phyloP scores from a whole-genome alignment of 2,113 vertebrate species.

The Pygoscelis adeliae region DNA sequence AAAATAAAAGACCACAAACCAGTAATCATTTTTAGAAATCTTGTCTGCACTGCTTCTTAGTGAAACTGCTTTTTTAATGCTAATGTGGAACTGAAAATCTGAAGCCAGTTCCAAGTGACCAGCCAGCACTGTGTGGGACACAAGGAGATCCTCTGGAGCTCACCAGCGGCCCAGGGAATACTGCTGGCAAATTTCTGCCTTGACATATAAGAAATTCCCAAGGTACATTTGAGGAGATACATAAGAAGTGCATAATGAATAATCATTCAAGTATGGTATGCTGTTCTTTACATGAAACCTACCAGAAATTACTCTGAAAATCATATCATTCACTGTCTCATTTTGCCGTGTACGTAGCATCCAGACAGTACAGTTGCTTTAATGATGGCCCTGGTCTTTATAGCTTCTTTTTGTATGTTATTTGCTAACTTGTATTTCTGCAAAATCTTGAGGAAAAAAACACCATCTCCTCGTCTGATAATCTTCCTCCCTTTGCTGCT shows the following conservation, averaged over 20 bases:
- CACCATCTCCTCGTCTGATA: background rate
- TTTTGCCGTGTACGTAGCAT: rapidly evolving
- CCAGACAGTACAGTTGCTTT: background rate
- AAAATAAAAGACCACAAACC: background rate
- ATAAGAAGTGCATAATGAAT: background rate
- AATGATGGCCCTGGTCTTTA: background rate
- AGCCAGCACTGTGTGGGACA: background rate
- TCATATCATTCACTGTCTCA: background rate
- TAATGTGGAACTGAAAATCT: slow-evolving; percentile 17
- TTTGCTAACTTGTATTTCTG: background rate
- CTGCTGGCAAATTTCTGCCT: background rate
- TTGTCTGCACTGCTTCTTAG: background rate
- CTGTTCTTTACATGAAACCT: background rate
- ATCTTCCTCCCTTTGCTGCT: background rate
- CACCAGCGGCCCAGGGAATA: background rate
- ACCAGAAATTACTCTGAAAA: background rate
- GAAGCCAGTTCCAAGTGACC: slow-evolving; percentile 14
- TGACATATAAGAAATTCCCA: background rate
- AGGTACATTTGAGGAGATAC: background rate
- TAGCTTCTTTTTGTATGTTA: background rate
- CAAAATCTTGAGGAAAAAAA: background rate
- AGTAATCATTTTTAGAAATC: background rate
- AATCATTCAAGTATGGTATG: background rate
- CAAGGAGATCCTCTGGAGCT: background rate
- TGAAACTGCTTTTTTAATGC: slow-evolving; percentile 41